A percentile compares a stretch with the other conserved stretches of the same genome.
Evolutionary conservation across 2,797 vertebrate genomes (phyloP).

Genomic region (Coregonus suidteri): DNA sequence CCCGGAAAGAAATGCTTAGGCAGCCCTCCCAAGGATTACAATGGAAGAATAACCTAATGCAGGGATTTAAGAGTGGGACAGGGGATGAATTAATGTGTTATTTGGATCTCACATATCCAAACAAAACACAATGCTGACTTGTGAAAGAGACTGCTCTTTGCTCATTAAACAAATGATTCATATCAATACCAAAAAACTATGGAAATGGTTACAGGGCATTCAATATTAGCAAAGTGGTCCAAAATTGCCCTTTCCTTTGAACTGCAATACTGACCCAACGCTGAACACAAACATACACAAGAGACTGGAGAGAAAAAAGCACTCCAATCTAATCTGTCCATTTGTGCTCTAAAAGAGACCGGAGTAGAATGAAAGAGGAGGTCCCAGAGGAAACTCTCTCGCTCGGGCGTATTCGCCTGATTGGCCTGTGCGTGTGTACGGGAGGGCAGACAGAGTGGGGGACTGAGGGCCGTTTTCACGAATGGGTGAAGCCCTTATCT

Average conservation of each 20-base stretch:
- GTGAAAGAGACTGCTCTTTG: neutral
- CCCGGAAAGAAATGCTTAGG: no score
- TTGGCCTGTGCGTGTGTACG: neutral
- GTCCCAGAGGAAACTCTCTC: conserved; percentile 46
- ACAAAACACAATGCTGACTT: neutral
- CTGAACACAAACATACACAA: conserved; percentile 34
- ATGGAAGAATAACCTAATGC: no score
- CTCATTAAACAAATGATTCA: neutral
- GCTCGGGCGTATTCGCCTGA: conserved; percentile 5
- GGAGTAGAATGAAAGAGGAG: conserved; percentile 28
- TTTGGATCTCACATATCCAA: no score
- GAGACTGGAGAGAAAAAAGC: conserved; percentile 35
- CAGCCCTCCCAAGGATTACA: no score
- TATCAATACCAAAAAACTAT: conserved; percentile 33
- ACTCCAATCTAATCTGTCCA: conserved; percentile 48
- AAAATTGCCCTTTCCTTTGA: conserved; percentile 28
- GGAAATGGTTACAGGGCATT: conserved; percentile 10
- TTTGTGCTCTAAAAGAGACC: conserved; percentile 39
- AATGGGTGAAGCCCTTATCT: conserved; percentile 65
- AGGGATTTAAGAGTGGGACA: neutral
- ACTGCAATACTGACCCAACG: conserved; percentile 34
- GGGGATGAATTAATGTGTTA: neutral
- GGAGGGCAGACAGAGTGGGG: conserved; percentile 17
- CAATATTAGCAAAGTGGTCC: conserved; percentile 27
- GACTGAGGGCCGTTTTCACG: conserved; percentile 54